Base-by-base conservation (phyloP, 1,140 invertebrate species). In the Antheraea pernyi region DNA sequence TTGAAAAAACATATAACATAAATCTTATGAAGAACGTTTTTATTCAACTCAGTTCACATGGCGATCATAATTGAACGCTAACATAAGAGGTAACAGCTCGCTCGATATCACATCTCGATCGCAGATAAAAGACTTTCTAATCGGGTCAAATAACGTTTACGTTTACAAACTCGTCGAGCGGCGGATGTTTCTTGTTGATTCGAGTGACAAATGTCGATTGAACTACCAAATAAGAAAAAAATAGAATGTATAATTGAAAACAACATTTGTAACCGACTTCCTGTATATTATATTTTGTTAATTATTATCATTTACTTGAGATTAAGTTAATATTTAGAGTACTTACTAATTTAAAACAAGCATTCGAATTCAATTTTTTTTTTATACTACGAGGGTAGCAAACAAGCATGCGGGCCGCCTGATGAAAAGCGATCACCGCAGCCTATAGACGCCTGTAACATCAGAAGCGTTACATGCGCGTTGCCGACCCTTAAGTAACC, bases 121-220 rank as follows among this genome's bases (percentile, higher is more conserved):
- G 69, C 65, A 77, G 82, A 84, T 85, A 86, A 80, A 70, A 80
- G 71, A 79, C 83, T 83, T 83, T 85, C 82, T 81, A 89, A 89
- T 89, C 83, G 76, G 85, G 85, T 83, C 83, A 75, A 78, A 62
- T 83, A 85, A 84, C 82, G 85, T 85, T 85, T 70, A 73, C 69
- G 73, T 80, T 81, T 81, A 78, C 80, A 79, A 88, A 83, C 83
- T 82, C 77, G 83, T 85, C 82, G 78, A 80, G 76, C 75, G 78
- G 80, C 86, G 82, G 83, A 85, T 81, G 85, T 86, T 81, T 76
- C 77, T 74, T 69, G 72, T 82, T 79, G 70, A 77, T 62, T 82
- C 71, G 75, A 79, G 69, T 77, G 77, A 78, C 73, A 80, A 78
- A 80, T 76, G 69, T 75, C 75, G 65, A 70, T 62, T 72, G 68